These are phyloP conservation scores for Philopotamus ludificatus DNA, from an alignment of 1,140 invertebrate species.

Conservation along the genomic window DNA sequence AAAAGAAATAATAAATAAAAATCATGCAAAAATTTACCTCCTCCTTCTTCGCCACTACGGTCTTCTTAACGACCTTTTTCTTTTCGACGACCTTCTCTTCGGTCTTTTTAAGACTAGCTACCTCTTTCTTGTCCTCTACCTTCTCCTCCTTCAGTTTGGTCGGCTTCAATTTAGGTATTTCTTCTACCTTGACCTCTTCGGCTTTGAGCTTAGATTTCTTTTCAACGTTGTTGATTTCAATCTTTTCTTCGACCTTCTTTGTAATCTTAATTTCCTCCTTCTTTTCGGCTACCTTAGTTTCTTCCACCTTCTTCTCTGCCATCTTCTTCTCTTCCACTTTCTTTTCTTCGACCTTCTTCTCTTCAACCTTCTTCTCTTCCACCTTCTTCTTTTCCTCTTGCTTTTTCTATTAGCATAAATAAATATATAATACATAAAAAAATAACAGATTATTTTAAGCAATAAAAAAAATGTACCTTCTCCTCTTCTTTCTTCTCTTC, in stretches of 20 bases:
- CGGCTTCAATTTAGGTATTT: conserved; percentile 56
- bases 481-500: conserved; percentile 48
- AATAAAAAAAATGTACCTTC: conserved; percentile 44
- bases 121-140: conserved; percentile 50
- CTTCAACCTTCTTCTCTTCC: conserved; percentile 46
- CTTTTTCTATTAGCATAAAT: conserved; percentile 45
- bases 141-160: conserved; percentile 56
- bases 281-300: conserved; percentile 46
- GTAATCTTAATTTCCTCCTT: conserved; percentile 44
- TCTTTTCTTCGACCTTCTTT: conserved; percentile 44
- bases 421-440: conserved; percentile 1
- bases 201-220: conserved; percentile 47
- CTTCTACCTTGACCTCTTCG: conserved; percentile 53
- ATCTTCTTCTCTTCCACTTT: conserved; percentile 49
- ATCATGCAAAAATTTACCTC: conserved; percentile 48
- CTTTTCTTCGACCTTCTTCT: conserved; percentile 47
- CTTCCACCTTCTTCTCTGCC: conserved; percentile 51
- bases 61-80: conserved; percentile 54
- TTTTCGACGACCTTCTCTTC: conserved; percentile 49
- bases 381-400: conserved; percentile 47
- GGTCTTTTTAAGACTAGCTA: conserved; percentile 44
- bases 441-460: not conserved
- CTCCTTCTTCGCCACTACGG: conserved; percentile 52
- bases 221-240: conserved; percentile 37
- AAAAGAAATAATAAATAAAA: conserved; percentile 5